Base-by-base conservation (phyloP, 2,113 vertebrate genomes). In the Odontophorus gujanensis region DNA sequence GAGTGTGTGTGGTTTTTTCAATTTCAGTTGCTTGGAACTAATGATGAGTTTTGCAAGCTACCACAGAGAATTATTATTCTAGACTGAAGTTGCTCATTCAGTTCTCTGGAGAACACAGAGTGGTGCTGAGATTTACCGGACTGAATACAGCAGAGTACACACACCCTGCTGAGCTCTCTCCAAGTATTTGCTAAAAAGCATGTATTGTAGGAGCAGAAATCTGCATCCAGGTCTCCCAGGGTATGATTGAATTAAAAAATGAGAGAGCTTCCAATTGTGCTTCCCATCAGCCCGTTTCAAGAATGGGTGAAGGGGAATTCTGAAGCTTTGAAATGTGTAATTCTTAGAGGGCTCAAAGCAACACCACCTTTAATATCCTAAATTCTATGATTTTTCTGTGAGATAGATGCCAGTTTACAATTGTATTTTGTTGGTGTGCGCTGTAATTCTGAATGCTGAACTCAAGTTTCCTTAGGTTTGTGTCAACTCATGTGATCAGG, bases 331-430 rank as follows among this genome's bases (percentile, higher is more conserved):
- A 81, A 69, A 24, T 5, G 4, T 45, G 11, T 19, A 36, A 1
- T 13, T 77, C 22, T 69, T 36, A 38, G 6, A 51, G 18, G 18
- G 8, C 4, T 79, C 24, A n/a, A 5, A 61, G 36, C 48, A 87
- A 13, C 3, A 7, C 3, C 3, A 7, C 3, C 0, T 47, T 50
- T 7, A 16, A 20, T 34, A 42, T 13, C 21, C 5, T 38, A 28
- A 28, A 40, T 40, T 40, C 40, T 13, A 40, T 40, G 40, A 40
- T 40, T 40, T 40, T 40, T 40, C 40, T 40, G 0, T 11, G n/a
- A 90, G 10, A 36, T 36, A 69, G 40, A 16, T 20, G 14, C 6
- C 43, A 38, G 55, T 78, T 68, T 81, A 40, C 13, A 59, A 7
- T 32, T 74, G 16, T 1, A 1, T 50, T 63, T 7, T 17, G 3